Evolutionary conservation across 2,113 vertebrate species (phyloP).

Genomic region (Oxygymnocypris stewartii): DNA sequence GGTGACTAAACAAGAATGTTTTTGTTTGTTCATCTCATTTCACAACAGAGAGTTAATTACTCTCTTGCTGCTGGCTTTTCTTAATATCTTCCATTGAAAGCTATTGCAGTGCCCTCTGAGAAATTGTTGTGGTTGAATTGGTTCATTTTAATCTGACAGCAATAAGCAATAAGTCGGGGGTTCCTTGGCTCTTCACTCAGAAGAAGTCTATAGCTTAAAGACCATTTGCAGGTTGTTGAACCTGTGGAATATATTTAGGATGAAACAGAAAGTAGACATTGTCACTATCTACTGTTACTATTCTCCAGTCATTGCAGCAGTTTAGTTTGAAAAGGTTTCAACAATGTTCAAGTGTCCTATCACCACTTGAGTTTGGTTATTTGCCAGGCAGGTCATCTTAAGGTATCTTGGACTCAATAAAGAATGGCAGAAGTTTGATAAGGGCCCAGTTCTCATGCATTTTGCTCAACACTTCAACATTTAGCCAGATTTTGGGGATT

Average conservation of each 20-base stretch:
- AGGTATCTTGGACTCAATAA: constrained; percentile 47
- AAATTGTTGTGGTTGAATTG: neutral
- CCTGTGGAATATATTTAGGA: neutral
- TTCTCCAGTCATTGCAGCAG: neutral
- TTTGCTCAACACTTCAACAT: constrained; percentile 19
- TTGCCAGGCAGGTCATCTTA: constrained; percentile 46
- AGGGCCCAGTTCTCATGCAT: constrained; percentile 24
- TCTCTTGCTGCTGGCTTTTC: neutral
- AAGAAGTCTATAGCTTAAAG: neutral
- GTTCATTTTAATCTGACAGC: neutral
- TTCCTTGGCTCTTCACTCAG: neutral
- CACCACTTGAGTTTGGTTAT: neutral
- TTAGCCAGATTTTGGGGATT: no score
- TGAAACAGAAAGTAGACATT: neutral
- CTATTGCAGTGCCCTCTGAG: neutral
- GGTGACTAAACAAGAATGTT: neutral
- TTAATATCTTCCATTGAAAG: neutral
- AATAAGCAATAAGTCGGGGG: neutral
- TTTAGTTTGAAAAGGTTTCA: neutral
- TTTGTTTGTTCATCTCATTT: neutral
- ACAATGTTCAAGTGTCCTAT: neutral
- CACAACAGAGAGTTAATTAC: neutral
- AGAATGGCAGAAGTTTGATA: constrained; percentile 42
- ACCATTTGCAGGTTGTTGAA: neutral
- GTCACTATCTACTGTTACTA: neutral